Base-by-base conservation (phyloP, 2,888 invertebrate species). In the Theretra japonica region DNA sequence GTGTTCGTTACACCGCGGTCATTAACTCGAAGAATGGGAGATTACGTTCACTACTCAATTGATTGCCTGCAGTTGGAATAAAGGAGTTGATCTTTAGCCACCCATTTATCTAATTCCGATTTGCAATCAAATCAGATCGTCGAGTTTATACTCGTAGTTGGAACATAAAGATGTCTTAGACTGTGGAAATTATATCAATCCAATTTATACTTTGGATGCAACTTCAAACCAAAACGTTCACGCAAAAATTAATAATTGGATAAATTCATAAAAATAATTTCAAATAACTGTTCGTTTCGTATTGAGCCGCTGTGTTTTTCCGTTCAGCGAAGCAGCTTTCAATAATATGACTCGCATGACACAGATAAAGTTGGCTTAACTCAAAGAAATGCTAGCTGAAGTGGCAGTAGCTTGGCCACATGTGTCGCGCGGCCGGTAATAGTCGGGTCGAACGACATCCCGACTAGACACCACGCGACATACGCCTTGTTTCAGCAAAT, bases 1-100 rank as follows among this genome's bases (percentile, higher is more conserved):
- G 81, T 80, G 82, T 82, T 84, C 80, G 80, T 86, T 85, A 86
- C 79, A 79, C 82, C 75, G 75, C 80, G 82, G 81, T 84, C 88
- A 87, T 91, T 90, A 88, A 82, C 76, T 83, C 88, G 85, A 88
- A 86, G 82, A 86, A 89, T 87, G 84, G 83, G 82, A 84, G 83
- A 88, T 88, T 83, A 84, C 79, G 76, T 78, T 82, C 81, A 68
- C 74, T 72, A 74, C 72, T 73, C 78, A 74, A 80, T 79, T 79
- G 80, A 83, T 81, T 74, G 77, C 75, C 79, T 75, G 74, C 75
- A 73, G 75, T 80, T 76, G 75, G 72, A 79, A 76, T 74, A 77
- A 79, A 75, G 76, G 73, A 76, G 73, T 73, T 72, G 71, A 75
- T 73, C 74, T 77, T 75, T 74, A 53, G 33, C 69, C 74, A 75